Conservation (phyloP, 2,888 invertebrate species). For the Drosophila paranaensis region DNA sequence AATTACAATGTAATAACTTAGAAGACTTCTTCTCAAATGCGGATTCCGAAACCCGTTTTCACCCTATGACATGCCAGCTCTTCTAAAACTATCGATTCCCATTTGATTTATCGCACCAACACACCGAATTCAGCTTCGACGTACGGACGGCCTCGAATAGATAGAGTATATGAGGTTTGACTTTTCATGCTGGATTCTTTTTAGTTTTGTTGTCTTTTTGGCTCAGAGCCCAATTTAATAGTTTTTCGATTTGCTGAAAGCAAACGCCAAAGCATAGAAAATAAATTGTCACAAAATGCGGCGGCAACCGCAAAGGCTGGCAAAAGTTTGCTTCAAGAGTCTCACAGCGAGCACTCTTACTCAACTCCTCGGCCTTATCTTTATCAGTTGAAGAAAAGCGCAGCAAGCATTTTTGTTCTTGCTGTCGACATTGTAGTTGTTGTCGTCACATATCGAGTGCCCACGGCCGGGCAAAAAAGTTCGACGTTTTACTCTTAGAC, state of each 20-base stretch:
- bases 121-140: too few relatives aligned
- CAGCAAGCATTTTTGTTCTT: slow-evolving; percentile 25
- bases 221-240: slow-evolving; percentile 80
- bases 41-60: background rate
- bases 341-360: slow-evolving; percentile 39
- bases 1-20: too few relatives aligned
- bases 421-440: slow-evolving; percentile 16
- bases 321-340: slow-evolving; percentile 59
- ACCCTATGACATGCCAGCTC: background rate
- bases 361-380: slow-evolving; percentile 73
- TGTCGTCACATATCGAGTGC: slow-evolving; percentile 56
- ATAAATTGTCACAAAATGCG: slow-evolving; percentile 78
- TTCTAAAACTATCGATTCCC: background rate
- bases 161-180: slow-evolving; percentile 36
- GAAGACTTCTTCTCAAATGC: too few relatives aligned
- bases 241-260: slow-evolving; percentile 80
- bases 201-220: slow-evolving; percentile 46
- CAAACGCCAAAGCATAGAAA: slow-evolving; percentile 76
- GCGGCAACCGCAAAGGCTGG: slow-evolving; percentile 53
- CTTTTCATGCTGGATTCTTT: slow-evolving; percentile 21
- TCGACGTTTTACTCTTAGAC: slow-evolving; percentile 38
- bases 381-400: slow-evolving; percentile 70
- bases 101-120: background rate
- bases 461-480: slow-evolving; percentile 44
- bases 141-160: background rate